Evolutionary conservation across 2,888 invertebrate species (phyloP).

Genomic region (Pachymerium ferrugineum): DNA sequence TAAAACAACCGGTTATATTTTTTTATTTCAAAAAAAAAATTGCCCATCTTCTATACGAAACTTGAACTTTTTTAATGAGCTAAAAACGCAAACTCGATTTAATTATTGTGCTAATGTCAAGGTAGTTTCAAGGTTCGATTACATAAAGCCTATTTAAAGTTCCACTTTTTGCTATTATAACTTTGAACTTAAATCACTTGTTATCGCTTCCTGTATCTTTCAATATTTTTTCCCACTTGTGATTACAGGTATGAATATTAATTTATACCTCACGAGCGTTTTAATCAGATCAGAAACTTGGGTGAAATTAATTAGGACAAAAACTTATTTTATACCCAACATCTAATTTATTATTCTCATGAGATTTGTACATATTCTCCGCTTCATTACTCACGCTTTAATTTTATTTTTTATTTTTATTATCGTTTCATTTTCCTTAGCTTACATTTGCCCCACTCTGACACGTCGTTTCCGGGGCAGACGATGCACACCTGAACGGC

Average conservation of each 20-base stretch:
- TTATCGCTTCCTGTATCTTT: background rate
- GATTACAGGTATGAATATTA: conserved; percentile 2
- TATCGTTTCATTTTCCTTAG: background rate
- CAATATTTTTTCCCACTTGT: background rate
- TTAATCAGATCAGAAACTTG: conserved; percentile 3
- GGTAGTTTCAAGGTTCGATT: background rate
- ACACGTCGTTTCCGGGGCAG: background rate
- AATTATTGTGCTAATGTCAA: background rate
- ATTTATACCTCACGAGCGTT: background rate
- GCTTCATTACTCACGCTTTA: no score
- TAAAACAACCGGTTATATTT: conserved; percentile 6
- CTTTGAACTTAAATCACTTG: background rate
- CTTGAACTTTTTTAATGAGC: no score
- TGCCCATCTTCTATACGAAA: no score
- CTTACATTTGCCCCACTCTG: background rate
- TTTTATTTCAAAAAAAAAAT: background rate
- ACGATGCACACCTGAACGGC: background rate
- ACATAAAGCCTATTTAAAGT: background rate
- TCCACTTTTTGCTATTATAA: background rate
- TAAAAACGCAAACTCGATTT: no score
- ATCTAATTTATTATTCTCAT: background rate
- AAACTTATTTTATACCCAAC: background rate
- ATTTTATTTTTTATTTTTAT: background rate
- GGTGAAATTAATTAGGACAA: conserved; percentile 6
- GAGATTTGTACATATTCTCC: no score